Evolutionary conservation across 2,888 invertebrate species (phyloP), one percentile per base, ranked within the genome.

Genomic region (Eupithecia subumbrata): DNA sequence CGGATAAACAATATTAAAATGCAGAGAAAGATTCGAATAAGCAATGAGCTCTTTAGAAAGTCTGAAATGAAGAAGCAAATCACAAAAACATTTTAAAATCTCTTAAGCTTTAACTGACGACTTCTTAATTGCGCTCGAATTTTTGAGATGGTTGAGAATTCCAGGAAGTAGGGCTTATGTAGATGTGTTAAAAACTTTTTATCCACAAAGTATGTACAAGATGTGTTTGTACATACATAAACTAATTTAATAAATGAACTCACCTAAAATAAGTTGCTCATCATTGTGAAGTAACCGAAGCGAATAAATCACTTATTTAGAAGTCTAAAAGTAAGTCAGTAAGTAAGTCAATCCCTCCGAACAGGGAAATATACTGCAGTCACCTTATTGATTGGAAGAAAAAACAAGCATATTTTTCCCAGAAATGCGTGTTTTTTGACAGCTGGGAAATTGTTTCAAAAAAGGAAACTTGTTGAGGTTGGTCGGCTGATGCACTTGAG

Each of bases 401-500:
- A 22, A n/a, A n/a, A n/a, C 52, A 22, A 22, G 18, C 22, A 22
- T n/a, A n/a, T 22, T 22, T 22, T 56, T 5, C 56, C 56, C 22
- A 56, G 22, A 56, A 22, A 22, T n/a, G 52, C n/a, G 0, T 66
- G 0, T 30, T 25, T 18, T 70, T 30, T 43, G 37, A 52, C 45
- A n/a, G 30, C 43, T 52, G 71, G 71, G 68, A 78, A 79, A 78
- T 76, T 75, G 76, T 79, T 78, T 76, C 73, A 73, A 76, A 79
- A 85, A 85, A 77, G 78, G 79, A 77, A 81, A 83, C 82, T 86
- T 84, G 83, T 85, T 83, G 83, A 81, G 82, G 82, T 82, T 82
- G 71, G 76, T 82, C 82, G 71, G 74, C 64, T 70, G 81, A 84
- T 84, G 82, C 84, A 85, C 84, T 88, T 83, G 83, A 87, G 85